These are phyloP conservation scores for Creontiades dilutus DNA, from an alignment of 2,888 invertebrate species.

Conservation along the genomic window DNA sequence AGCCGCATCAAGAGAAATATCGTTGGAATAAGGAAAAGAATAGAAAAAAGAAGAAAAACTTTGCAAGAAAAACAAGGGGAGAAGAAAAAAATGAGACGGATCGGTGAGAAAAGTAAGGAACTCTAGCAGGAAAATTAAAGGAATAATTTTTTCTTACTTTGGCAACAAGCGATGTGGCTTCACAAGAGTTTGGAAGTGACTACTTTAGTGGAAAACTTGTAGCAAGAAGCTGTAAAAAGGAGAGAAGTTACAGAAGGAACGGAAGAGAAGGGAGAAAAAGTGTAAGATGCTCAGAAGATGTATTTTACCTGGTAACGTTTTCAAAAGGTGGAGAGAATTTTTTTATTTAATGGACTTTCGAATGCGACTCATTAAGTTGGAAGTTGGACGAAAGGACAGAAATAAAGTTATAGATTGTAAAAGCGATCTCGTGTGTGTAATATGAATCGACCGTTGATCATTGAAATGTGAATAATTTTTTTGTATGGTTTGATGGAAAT, in stretches of 20 bases:
- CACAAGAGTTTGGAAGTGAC: background rate
- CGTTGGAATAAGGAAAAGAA: slow-evolving; percentile 10
- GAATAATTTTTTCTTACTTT: background rate
- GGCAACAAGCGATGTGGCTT: slow-evolving; percentile 23
- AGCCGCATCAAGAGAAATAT: slow-evolving; percentile 35
- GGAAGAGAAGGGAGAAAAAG: background rate
- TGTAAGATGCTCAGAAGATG: background rate
- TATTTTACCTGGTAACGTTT: background rate
- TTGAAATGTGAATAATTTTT: too few species aligned
- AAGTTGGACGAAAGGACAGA: background rate
- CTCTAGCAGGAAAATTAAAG: background rate
- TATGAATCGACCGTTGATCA: too few species aligned
- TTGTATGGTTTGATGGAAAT: too few species aligned
- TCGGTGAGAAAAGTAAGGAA: slow-evolving; percentile 18
- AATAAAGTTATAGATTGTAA: too few species aligned
- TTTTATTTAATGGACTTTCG: background rate
- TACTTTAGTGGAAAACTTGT: slow-evolving; percentile 20
- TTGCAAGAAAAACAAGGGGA: slow-evolving; percentile 12
- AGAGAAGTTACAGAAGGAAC: background rate
- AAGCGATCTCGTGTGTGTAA: too few species aligned
- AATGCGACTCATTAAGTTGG: background rate
- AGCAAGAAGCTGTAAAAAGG: background rate
- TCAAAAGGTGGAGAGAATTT: background rate
- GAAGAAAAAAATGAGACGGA: slow-evolving; percentile 32
- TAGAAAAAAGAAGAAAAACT: background rate